Conservation (phyloP, 2,888 invertebrate species). For the Atherix ibis region DNA sequence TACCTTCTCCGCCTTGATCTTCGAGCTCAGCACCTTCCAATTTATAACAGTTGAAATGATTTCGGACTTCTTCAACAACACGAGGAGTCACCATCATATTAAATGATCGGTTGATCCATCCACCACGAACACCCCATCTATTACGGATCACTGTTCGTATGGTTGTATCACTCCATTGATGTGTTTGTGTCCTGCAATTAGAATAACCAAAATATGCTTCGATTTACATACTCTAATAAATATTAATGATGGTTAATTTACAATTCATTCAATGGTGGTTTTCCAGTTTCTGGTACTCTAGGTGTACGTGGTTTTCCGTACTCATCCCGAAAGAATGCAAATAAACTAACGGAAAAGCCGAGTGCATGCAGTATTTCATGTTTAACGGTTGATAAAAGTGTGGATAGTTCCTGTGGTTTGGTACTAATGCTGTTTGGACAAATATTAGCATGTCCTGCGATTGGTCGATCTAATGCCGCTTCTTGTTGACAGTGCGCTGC, state of each 20-base stretch:
- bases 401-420: slow-evolving; percentile 78
- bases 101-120: slow-evolving; percentile 55
- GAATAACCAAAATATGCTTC: background rate
- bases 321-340: slow-evolving; percentile 80
- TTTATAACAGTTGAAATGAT: slow-evolving; percentile 71
- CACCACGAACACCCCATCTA: slow-evolving; percentile 67
- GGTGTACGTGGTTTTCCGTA: slow-evolving; percentile 77
- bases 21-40: slow-evolving; percentile 95
- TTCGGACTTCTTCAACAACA: slow-evolving; percentile 70
- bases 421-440: slow-evolving; percentile 90
- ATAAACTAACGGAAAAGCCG: slow-evolving; percentile 92
- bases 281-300: slow-evolving; percentile 66
- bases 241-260: too few relatives aligned
- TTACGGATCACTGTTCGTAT: slow-evolving; percentile 55
- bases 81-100: slow-evolving; percentile 84
- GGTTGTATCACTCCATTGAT: slow-evolving; percentile 86
- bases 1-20: slow-evolving; percentile 96
- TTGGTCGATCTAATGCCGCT: slow-evolving; percentile 83
- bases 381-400: slow-evolving; percentile 87
- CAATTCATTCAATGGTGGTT: slow-evolving; percentile 78
- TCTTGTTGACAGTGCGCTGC: slow-evolving; percentile 99
- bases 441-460: slow-evolving; percentile 96
- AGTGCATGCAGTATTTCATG: slow-evolving; percentile 97
- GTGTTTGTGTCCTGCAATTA: slow-evolving; percentile 59
- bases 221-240: too few relatives aligned